phyloP scores from a whole-genome alignment of 2,113 vertebrate species.

The Scophthalmus maximus region DNA sequence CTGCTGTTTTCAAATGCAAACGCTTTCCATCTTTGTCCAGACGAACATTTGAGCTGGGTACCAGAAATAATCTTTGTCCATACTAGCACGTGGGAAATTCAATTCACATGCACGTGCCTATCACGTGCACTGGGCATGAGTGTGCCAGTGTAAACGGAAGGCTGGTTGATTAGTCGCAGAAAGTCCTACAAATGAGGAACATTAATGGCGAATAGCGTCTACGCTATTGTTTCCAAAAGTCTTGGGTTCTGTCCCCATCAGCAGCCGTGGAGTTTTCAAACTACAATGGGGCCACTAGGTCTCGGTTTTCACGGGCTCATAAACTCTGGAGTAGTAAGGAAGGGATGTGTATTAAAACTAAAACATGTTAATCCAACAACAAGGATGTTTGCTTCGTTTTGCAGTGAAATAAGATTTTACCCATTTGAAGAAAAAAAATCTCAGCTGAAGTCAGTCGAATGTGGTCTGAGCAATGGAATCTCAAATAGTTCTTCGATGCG shows the following conservation, averaged over 20 bases:
- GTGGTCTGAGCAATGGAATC: not conserved
- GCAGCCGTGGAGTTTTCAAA: not conserved
- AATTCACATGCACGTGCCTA: not conserved
- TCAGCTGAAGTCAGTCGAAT: no score
- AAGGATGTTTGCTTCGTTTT: no score
- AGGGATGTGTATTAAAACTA: not conserved
- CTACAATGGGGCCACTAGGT: not conserved
- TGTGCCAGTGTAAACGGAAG: not conserved
- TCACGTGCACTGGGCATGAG: not conserved
- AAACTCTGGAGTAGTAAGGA: not conserved
- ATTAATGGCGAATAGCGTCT: not conserved
- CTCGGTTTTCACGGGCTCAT: not conserved
- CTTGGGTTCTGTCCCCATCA: no score
- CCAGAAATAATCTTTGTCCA: not conserved
- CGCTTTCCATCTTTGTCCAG: not conserved
- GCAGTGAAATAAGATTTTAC: no score
- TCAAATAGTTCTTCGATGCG: not conserved
- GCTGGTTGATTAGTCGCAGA: not conserved
- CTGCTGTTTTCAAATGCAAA: not conserved
- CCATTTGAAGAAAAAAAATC: no score
- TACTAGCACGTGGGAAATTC: not conserved
- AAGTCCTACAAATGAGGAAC: not conserved
- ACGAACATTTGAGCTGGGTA: not conserved
- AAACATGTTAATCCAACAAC: no score
- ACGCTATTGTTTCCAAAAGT: no score